phyloP scores from a whole-genome alignment of 2,113 vertebrate genomes.

The Neogobius melanostomus region DNA sequence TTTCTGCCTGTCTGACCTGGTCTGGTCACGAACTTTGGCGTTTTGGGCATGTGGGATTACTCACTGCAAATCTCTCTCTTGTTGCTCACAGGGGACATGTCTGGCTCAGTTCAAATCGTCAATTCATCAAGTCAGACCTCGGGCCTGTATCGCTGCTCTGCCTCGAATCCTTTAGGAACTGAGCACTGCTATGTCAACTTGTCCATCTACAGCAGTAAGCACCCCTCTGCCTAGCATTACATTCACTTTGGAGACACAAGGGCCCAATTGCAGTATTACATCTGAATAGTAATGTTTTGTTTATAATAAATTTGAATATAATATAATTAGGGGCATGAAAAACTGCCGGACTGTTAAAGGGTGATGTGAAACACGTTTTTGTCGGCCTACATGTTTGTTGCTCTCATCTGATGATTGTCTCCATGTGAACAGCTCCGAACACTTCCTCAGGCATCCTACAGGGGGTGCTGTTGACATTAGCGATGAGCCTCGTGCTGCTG shows the following conservation, averaged over 20 bases:
- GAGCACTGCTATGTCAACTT: slow-evolving; percentile 78
- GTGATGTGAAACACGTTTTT: background rate
- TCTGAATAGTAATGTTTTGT: too few relatives aligned
- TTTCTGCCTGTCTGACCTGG: background rate
- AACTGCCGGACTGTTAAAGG: too few relatives aligned
- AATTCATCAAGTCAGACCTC: slow-evolving; percentile 76
- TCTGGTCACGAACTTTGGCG: background rate
- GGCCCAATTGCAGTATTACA: too few relatives aligned
- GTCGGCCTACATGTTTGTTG: background rate
- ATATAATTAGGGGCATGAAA: too few relatives aligned
- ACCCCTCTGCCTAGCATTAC: background rate
- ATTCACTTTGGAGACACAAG: background rate
- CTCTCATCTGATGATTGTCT: too few relatives aligned
- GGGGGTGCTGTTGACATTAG: slow-evolving; percentile 73
- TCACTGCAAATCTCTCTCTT: background rate
- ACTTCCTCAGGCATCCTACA: slow-evolving; percentile 69
- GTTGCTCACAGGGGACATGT: slow-evolving; percentile 54
- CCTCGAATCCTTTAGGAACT: slow-evolving; percentile 73
- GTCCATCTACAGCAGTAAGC: slow-evolving; percentile 72
- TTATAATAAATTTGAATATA: too few relatives aligned
- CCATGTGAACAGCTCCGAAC: slow-evolving; percentile 44
- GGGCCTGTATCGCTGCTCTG: slow-evolving; percentile 79
- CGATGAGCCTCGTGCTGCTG: slow-evolving; percentile 77
- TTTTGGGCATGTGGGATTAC: background rate
- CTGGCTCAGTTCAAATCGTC: slow-evolving; percentile 63